These are phyloP conservation scores for Phylloscopus trochiloides DNA, from an alignment of 2,113 vertebrate species.

Conservation along the genomic window DNA sequence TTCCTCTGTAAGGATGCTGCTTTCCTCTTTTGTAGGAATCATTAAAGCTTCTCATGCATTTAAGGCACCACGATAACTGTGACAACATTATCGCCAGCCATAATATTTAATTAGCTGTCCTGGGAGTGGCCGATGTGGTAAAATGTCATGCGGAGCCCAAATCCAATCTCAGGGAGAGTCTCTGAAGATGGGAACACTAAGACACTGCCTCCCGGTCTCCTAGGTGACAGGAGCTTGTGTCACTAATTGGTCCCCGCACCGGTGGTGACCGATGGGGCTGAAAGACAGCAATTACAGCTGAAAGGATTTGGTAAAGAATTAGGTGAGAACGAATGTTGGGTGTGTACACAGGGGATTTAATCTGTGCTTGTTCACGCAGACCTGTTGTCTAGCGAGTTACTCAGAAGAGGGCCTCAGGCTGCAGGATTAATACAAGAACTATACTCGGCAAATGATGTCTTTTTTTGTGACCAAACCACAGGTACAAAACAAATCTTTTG, in stretches of 20 bases:
- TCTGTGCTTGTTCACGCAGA: background rate
- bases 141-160: background rate
- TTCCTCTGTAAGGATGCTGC: background rate
- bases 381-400: background rate
- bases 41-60: background rate
- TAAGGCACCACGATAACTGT: background rate
- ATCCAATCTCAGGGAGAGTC: background rate
- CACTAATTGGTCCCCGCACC: slow-evolving; percentile 27
- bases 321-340: background rate
- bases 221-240: slow-evolving; percentile 33
- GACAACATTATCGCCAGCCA: background rate
- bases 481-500: background rate
- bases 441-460: background rate
- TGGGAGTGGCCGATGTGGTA: background rate
- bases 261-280: background rate
- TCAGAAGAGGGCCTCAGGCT: background rate
- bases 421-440: background rate
- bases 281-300: background rate
- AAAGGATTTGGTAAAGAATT: background rate
- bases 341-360: background rate
- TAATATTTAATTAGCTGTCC: background rate
- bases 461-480: background rate
- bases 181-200: background rate
- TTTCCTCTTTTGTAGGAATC: background rate
- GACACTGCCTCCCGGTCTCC: slow-evolving; percentile 33